Percentiles rank a stretch among this genome's conserved stretches.
Conservation (phyloP, 2,888 invertebrate genomes). For the Caenorhabditis doughertyi region DNA sequence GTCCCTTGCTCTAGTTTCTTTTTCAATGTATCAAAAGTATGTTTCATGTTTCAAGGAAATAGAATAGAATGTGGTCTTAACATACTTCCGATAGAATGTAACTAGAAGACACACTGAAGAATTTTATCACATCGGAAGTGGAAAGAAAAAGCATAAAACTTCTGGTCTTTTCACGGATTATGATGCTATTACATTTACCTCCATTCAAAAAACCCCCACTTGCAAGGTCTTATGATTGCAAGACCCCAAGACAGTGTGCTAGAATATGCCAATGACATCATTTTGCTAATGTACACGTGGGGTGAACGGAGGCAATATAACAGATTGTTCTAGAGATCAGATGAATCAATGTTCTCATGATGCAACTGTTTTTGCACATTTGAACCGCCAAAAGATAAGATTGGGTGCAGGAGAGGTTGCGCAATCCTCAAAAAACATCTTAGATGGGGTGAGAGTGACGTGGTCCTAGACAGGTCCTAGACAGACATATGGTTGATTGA, state of each 20-base stretch:
- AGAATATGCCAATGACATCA: constrained; percentile 55
- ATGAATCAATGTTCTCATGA: constrained; percentile 17
- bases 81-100: constrained; percentile 2
- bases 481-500: not conserved
- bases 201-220: constrained; percentile 7
- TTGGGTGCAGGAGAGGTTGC: constrained; percentile 20
- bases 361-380: constrained; percentile 22
- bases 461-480: too few relatives aligned
- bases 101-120: constrained; percentile 15
- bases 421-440: constrained; percentile 17
- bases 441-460: constrained; percentile 32
- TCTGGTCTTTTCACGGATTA: constrained; percentile 47
- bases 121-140: constrained; percentile 52
- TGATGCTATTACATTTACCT: constrained; percentile 26
- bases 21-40: not conserved
- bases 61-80: not conserved
- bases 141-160: constrained; percentile 18
- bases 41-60: not conserved
- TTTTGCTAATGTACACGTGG: constrained; percentile 24
- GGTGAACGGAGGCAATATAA: constrained; percentile 15
- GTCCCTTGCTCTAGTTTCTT: not conserved
- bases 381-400: constrained; percentile 31
- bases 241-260: constrained; percentile 28
- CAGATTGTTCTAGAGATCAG: constrained; percentile 30
- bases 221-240: constrained; percentile 51